Base-by-base conservation (phyloP, 2,113 vertebrate genomes). In the Melozone crissalis region DNA sequence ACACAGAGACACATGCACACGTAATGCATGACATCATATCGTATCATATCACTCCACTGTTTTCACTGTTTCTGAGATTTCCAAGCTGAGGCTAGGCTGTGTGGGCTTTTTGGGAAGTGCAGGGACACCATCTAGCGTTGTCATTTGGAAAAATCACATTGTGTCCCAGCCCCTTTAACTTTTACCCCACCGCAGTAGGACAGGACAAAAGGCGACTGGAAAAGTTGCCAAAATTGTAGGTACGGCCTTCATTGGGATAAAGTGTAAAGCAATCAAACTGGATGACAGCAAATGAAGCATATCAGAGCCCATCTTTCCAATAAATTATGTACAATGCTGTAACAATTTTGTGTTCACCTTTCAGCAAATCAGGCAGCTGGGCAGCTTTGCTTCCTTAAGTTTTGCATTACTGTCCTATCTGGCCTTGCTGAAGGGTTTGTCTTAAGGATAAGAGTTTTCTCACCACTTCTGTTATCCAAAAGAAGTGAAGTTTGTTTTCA, bases 61-160 rank as follows among this genome's bases (percentile, higher is more conserved):
- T 73, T 76, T 35, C 55, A 28, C 33, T 44, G 14, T 24, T 35
- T 58, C 57, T 24, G 55, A 22, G 37, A 39, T 52, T 65, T 66
- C 35, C 55, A 33, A 23, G 26, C 43, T 4, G 1, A 61, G 52
- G 41, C 13, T 2, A 21, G 17, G 6, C 37, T 7, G 39, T 33
- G 23, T 6, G 22, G 13, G 0, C 20, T 63, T 94, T 55, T 61
- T 39, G 6, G 20, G 58, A 94, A 77, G 93, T 58, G 91, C 59
- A 76, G 47, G 68, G n/a, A 67, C 79, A 51, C 97, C 95, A 97
- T 80, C 96, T 98, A 97, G 97, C 27, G 72, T 16, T 65, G 52
- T 8, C 19, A 16, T 66, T 31, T 47, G n/a, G 49, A 92, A 94
- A 92, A 65, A 4, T 22, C 82, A 52, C 1, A 1, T 4, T 37